Evolutionary conservation across 2,797 vertebrate species (phyloP), one percentile per base, ranked within the genome.

Genomic region (Karalla daura): DNA sequence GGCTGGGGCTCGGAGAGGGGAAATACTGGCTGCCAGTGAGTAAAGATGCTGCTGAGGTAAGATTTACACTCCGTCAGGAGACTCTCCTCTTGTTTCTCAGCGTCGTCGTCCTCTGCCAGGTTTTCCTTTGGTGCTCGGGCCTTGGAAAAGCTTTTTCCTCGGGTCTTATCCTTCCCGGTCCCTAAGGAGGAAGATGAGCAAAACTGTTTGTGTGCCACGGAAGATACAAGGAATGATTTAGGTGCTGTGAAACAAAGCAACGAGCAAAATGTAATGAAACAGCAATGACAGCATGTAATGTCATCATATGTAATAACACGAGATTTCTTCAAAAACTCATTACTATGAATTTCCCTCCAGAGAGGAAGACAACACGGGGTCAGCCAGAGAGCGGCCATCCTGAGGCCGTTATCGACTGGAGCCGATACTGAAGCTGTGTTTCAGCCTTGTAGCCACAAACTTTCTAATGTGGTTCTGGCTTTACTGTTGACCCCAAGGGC

Each of bases 1-100:
- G 21, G 18, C 28, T 76, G 67, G 0, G 59, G 36, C 68, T 70
- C 66, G 63, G 70, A 35, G 39, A 54, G 51, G 25, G 5, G 39
- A 49, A 62, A 1, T 15, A 49, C 67, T 0, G 95, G 94, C 37
- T 92, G 84, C 96, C 96, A 97, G 3, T 95, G 91, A 43, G 89
- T 79, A 50, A 98, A 84, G 52, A 96, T 82, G 66, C 85, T 88
- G 69, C 89, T 79, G 55, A 99, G 86, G 52, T 89, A 76, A 12
- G 61, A 37, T 80, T 81, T 94, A 84, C 95, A 96, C 3, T 84
- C 85, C 4, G 80, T 75, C 82, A 95, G 70, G 63, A 86, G 66
- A 2, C 76, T 56, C 0, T 56, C 68, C 0, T 81, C 76, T 63
- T 64, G 20, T 39, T 64, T 61, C 61, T 79, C 79, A 1, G 33